Conservation (phyloP, 2,113 vertebrate species). For the Caranx ignobilis region DNA sequence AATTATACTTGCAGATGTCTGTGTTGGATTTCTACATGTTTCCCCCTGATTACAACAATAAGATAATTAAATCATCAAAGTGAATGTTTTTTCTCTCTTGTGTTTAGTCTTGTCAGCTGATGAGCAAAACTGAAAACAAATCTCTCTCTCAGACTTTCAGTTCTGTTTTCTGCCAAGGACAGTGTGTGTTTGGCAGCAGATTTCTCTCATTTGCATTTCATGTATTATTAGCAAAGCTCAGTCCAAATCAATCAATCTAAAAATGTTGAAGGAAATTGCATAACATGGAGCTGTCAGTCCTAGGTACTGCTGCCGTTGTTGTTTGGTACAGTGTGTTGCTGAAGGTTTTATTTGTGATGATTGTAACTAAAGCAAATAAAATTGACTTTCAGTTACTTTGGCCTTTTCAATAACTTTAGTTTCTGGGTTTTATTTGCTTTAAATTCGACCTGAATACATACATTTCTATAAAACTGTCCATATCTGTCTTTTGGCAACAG, state of each 20-base stretch:
- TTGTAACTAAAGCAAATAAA: background rate
- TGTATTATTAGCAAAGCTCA: background rate
- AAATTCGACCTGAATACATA: background rate
- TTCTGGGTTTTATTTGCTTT: background rate
- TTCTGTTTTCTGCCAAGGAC: slow-evolving; percentile 55
- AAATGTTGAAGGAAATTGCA: slow-evolving; percentile 12
- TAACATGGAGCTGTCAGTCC: background rate
- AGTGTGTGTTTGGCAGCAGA: slow-evolving; percentile 45
- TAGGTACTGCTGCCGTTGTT: background rate
- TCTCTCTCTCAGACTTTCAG: slow-evolving; percentile 3
- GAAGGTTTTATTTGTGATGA: background rate
- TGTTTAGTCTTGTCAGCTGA: slow-evolving; percentile 1
- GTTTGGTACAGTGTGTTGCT: background rate
- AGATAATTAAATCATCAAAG: background rate
- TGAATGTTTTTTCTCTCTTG: background rate
- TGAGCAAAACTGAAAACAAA: slow-evolving; percentile 10
- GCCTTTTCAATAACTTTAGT: background rate
- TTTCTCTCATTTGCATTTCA: slow-evolving; percentile 32
- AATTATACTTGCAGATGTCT: background rate
- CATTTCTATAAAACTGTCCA: background rate
- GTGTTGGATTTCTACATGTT: background rate
- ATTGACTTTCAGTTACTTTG: background rate
- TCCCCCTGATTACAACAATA: background rate
- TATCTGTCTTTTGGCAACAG: background rate
- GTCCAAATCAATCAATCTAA: slow-evolving; percentile 32